Conservation (phyloP, 1,140 invertebrate species). For the Daktulosphaira vitifoliae region DNA sequence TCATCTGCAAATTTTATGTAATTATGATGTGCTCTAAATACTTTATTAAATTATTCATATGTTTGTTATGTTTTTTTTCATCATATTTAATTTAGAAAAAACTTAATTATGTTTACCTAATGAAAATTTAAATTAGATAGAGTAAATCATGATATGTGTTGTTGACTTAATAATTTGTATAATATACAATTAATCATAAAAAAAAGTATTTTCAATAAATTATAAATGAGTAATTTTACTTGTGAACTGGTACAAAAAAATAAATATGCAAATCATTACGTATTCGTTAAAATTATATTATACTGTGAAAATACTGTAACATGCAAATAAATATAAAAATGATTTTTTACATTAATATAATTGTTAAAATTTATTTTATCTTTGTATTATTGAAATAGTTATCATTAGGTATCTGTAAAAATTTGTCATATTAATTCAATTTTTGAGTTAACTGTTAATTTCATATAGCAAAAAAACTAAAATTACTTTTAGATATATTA, state of each 20-base stretch:
- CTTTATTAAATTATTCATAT: conserved; percentile 16
- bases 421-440: too few species aligned
- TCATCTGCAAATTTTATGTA: conserved; percentile 24
- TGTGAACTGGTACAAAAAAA: conserved; percentile 11
- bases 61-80: conserved; percentile 28
- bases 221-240: not conserved
- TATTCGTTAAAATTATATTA: conserved; percentile 10
- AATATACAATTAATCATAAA: conserved; percentile 2
- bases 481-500: too few species aligned
- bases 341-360: conserved; percentile 24
- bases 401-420: conserved; percentile 28
- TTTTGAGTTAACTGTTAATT: too few species aligned
- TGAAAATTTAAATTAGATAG: conserved; percentile 12
- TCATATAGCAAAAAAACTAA: too few species aligned
- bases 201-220: not conserved
- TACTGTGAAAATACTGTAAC: conserved; percentile 16
- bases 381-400: conserved; percentile 28
- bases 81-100: conserved; percentile 26
- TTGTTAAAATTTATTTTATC: conserved; percentile 19
- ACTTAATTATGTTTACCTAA: conserved; percentile 10
- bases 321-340: conserved; percentile 24
- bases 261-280: conserved; percentile 6
- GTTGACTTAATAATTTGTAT: conserved; percentile 14
- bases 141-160: conserved; percentile 1
- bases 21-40: conserved; percentile 21